Conservation (phyloP, 2,797 vertebrate genomes). For the Microcaecilia unicolor region DNA sequence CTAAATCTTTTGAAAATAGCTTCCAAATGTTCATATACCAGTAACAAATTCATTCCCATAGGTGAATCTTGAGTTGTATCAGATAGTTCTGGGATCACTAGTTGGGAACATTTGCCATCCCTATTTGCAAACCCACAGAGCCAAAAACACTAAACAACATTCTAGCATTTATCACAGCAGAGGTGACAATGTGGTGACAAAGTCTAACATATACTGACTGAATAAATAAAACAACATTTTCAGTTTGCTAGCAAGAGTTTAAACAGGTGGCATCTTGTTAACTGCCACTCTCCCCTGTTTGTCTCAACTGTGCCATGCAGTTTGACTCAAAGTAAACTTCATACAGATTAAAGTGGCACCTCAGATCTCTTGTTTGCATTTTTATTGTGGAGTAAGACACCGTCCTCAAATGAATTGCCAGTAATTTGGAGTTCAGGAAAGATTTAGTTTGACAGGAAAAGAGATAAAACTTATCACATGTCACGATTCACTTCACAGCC, state of each 20-base stretch:
- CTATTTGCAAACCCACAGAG: too few relatives aligned
- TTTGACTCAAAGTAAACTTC: constrained; percentile 26
- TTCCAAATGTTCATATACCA: too few relatives aligned
- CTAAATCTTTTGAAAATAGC: too few relatives aligned
- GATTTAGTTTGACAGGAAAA: constrained; percentile 53
- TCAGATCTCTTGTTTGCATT: constrained; percentile 1
- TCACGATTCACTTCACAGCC: constrained; percentile 36
- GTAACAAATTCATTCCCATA: too few relatives aligned
- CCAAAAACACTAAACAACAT: too few relatives aligned
- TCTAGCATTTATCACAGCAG: too few relatives aligned
- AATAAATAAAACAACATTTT: constrained; percentile 15
- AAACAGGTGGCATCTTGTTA: not conserved
- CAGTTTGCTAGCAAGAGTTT: constrained; percentile 10
- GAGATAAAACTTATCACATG: constrained; percentile 49
- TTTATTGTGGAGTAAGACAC: constrained; percentile 14
- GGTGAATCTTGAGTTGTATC: too few relatives aligned
- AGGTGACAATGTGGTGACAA: too few relatives aligned
- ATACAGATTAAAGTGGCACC: constrained; percentile 24
- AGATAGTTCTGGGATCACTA: too few relatives aligned
- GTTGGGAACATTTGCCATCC: too few relatives aligned
- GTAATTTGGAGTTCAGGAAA: constrained; percentile 41
- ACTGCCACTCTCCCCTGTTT: not conserved
- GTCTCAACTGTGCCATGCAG: not conserved
- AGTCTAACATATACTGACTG: constrained; percentile 25
- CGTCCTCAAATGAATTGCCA: constrained; percentile 28